Evolutionary conservation across 2,797 vertebrate species (phyloP), one percentile per base, ranked within the genome.

Genomic region (Sandelia bainsii): DNA sequence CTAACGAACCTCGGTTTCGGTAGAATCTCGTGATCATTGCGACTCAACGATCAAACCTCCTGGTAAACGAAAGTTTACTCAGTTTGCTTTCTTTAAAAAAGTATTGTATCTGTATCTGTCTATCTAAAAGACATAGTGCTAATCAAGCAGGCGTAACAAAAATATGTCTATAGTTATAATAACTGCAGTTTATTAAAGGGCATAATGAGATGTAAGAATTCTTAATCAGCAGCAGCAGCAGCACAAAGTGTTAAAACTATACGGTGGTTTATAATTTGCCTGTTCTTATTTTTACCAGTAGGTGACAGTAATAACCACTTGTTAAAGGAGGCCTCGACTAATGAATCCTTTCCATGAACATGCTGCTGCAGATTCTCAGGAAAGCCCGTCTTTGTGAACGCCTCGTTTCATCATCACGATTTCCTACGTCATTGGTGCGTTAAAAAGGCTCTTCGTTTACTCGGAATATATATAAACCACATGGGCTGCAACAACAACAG

Each of bases 351-450:
- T 10, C n/a, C 13, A 7, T 40, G 39, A 3, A 14, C 39, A 34
- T 4, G 32, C 32, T 34, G 32, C 32, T 34, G 32, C 8, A 12
- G 39, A 12, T 6, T 4, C 1, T 12, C 10, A 40, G 39, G 39
- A 40, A 40, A 14, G 8, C 32, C 32, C 32, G 32, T 34, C 32
- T 34, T 34, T 34, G 8, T 34, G 16, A 19, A 45, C n/a, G n/a
- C 45, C 45, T 46, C n/a, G n/a, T 3, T 46, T 10, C 45, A n/a
- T n/a, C 45, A 10, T n/a, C 45, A 46, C 7, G 11, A 20, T 46
- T 9, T 3, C 22, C 4, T 19, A 80, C 79, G 69, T 82, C 69
- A 76, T 27, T 62, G 71, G 40, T 77, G 71, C 77, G 19, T 84
- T 84, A 19, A 73, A n/a, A 5, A 22, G 54, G 11, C 44, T 42